These are phyloP conservation scores for Onychostruthus taczanowskii DNA, from an alignment of 2,113 vertebrate genomes.

Conservation along the genomic window DNA sequence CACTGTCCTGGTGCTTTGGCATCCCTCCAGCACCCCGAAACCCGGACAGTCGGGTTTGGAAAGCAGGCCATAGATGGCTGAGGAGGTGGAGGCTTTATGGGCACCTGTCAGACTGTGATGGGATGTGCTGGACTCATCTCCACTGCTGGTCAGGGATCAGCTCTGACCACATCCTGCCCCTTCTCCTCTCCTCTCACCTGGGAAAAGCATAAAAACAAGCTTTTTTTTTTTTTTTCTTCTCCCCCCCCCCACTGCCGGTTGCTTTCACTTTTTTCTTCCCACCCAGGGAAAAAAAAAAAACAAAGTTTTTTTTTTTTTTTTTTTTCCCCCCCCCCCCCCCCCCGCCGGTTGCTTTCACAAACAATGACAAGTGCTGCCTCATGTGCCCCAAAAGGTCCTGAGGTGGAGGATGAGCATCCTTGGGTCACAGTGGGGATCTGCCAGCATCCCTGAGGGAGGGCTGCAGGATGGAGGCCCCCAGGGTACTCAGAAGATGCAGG, in stretches of 20 bases:
- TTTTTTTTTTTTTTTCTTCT: no score
- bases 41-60: accelerated
- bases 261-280: no score
- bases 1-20: not conserved
- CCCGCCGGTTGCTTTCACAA: not conserved
- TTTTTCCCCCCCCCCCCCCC: no score
- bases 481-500: not conserved
- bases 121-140: not conserved
- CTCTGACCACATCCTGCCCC: not conserved
- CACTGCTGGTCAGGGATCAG: not conserved
- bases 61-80: not conserved
- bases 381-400: accelerated
- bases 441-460: not conserved
- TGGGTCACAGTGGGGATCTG: accelerated
- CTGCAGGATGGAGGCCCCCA: not conserved
- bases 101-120: not conserved
- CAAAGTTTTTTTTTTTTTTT: not conserved
- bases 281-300: no score
- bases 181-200: not conserved
- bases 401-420: not conserved
- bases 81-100: not conserved
- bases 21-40: not conserved
- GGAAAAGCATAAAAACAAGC: not conserved
- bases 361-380: accelerated
- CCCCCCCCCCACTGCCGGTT: not conserved